These are phyloP conservation scores for Notoglanidium macrostoma DNA, from an alignment of 2,797 vertebrate species.

Conservation along the genomic window DNA sequence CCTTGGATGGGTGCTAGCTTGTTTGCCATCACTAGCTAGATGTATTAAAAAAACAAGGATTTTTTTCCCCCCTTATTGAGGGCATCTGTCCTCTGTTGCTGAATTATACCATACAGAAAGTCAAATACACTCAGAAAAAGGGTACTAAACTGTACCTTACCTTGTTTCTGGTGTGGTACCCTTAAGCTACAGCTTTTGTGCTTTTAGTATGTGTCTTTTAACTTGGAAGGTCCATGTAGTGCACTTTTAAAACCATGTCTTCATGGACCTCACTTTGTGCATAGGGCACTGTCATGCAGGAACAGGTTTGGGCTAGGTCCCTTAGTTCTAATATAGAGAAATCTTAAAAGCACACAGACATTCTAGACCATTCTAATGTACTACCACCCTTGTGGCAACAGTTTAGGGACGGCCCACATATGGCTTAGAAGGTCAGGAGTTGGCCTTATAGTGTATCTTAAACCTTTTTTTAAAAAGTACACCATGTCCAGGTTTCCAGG, in stretches of 20 bases:
- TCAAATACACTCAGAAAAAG: background rate
- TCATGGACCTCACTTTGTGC: background rate
- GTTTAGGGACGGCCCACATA: background rate
- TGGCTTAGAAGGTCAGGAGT: background rate
- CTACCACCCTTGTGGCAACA: background rate
- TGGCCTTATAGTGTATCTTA: background rate
- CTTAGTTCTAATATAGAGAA: background rate
- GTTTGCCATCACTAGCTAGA: background rate
- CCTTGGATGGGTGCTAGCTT: constrained; percentile 13
- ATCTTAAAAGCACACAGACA: background rate
- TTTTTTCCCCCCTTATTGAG: background rate
- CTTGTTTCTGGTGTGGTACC: background rate
- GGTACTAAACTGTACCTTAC: background rate
- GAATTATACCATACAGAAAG: constrained; percentile 17
- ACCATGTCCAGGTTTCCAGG: background rate
- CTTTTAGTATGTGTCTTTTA: background rate
- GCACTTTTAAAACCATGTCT: background rate
- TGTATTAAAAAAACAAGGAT: background rate
- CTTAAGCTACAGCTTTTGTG: background rate
- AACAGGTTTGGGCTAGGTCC: background rate
- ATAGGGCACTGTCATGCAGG: background rate
- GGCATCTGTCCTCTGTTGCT: background rate
- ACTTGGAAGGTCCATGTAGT: background rate
- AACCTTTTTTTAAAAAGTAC: background rate
- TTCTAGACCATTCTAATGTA: background rate